A percentile compares a stretch with the other conserved stretches of the same genome.
phyloP scores from a whole-genome alignment of 2,113 vertebrate genomes.

The Pampusana beccarii region DNA sequence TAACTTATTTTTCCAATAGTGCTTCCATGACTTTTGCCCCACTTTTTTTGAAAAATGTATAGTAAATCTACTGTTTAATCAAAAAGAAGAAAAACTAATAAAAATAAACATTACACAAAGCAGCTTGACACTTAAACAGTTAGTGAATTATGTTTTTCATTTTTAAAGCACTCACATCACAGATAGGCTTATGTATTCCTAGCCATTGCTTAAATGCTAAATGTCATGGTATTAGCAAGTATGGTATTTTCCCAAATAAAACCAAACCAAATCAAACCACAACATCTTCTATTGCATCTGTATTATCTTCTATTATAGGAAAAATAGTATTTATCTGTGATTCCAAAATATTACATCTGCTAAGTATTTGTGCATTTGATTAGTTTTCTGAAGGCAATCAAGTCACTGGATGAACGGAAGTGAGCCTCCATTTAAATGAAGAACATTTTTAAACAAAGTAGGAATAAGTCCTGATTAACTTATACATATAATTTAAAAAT shows the following conservation, averaged over 20 bases:
- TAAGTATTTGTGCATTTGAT: neutral
- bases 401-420: neutral
- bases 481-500: neutral
- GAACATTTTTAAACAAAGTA: neutral
- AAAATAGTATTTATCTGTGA: neutral
- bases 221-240: neutral
- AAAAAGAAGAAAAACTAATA: neutral
- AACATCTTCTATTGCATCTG: neutral
- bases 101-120: neutral
- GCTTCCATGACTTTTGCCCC: neutral
- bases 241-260: neutral
- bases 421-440: neutral
- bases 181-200: neutral
- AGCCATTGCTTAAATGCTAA: neutral
- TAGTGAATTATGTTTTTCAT: neutral
- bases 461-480: neutral
- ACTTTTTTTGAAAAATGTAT: neutral
- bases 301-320: neutral
- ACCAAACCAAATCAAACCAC: neutral
- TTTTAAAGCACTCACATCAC: neutral
- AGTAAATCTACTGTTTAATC: neutral
- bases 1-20: neutral
- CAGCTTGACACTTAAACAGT: neutral
- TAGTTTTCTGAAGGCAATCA: neutral
- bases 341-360: neutral